Percentiles rank a stretch among this genome's conserved stretches.
Evolutionary conservation across 1,140 invertebrate genomes (phyloP).

Genomic region (Hyposmocoma kahamanoa): DNA sequence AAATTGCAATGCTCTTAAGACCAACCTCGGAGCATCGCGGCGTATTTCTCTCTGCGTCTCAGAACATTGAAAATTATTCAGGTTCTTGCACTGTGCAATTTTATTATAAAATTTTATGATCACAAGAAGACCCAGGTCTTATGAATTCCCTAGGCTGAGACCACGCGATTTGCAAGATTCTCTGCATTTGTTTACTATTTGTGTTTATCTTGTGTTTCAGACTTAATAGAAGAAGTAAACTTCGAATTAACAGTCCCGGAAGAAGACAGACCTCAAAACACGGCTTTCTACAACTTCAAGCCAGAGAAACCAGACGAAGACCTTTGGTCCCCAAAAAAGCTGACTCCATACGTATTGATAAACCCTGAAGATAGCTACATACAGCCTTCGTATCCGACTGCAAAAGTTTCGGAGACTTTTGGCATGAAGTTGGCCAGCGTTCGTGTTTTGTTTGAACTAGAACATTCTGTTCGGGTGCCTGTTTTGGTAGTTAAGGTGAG

Average conservation of each 20-base stretch:
- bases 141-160: too few species aligned
- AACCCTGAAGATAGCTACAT: slow-evolving; percentile 48
- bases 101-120: background rate
- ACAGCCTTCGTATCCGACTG: slow-evolving; percentile 48
- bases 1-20: too few species aligned
- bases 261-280: slow-evolving; percentile 61
- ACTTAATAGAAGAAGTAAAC: slow-evolving; percentile 75
- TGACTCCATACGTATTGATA: slow-evolving; percentile 38
- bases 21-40: too few species aligned
- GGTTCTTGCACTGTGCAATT: background rate
- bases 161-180: background rate
- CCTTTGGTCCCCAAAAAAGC: slow-evolving; percentile 84
- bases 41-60: too few species aligned
- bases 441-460: slow-evolving; percentile 75
- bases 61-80: background rate
- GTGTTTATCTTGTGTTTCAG: slow-evolving; percentile 29
- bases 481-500: slow-evolving; percentile 54
- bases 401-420: slow-evolving; percentile 70
- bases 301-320: slow-evolving; percentile 73
- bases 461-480: slow-evolving; percentile 63
- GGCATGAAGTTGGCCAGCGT: slow-evolving; percentile 72
- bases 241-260: slow-evolving; percentile 73
- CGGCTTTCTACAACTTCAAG: slow-evolving; percentile 45
- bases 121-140: too few species aligned
- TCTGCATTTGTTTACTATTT: background rate